Base-by-base conservation (phyloP, 2,797 vertebrate species). In the Taeniopygia guttata region DNA sequence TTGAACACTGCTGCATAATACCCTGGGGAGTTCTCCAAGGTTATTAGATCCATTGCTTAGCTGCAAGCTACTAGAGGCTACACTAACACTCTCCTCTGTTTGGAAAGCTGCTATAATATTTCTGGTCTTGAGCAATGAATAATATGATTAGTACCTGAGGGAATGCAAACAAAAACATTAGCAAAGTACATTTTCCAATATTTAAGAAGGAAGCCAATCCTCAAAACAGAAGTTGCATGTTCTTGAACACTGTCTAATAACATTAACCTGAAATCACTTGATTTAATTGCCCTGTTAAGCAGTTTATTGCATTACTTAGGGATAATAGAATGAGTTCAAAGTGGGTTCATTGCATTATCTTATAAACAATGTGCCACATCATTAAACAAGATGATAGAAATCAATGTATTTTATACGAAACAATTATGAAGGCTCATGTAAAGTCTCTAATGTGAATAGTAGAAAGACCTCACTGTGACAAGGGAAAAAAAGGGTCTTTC, bases 311-410 rank as follows among this genome's bases (percentile, higher is more conserved):
- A 69, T 97, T 95, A 96, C 74, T 90, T 96, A 93, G 84, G 51
- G 79, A 83, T 95, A 96, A 95, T 88, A 87, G 88, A 91, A 96
- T 64, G 54, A 95, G 84, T 96, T 97, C 94, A 95, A 77, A 92
- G 58, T 90, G 72, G 84, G 85, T 96, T 96, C 81, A 81, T 88
- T 90, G 66, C 78, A 87, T 95, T 96, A 92, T 90, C 89, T 95
- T 97, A 93, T 84, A 95, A 97, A 96, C 93, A 96, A 94, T 90
- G 76, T 79, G 94, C 81, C 77, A 77, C 63, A 91, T 88, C 74
- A 94, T 95, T 97, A 97, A 97, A 70, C 74, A 94, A 84, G 91
- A 94, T 95, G 94, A 95, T 97, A 94, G 90, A 96, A 96, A 96
- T 94, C 90, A 83, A 94, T 46, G 38, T 91, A 86, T 96, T 95